Conservation (phyloP, 2,888 invertebrate genomes). For the Schrankia costaestrigalis region DNA sequence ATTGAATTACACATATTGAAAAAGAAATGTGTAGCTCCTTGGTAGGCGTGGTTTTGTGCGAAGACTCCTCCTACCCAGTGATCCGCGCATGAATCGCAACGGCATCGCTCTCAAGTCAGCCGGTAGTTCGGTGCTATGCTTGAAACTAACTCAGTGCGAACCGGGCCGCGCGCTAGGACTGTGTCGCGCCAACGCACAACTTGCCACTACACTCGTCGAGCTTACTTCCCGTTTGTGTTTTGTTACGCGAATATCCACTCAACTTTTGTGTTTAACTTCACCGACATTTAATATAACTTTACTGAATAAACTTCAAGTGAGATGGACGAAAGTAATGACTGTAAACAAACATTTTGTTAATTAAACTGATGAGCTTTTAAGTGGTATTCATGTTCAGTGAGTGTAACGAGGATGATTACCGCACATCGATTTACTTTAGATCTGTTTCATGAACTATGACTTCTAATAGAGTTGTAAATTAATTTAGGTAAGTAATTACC, state of each 20-base stretch:
- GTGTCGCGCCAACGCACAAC: slow-evolving; percentile 53
- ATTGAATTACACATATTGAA: slow-evolving; percentile 82
- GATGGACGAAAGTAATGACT: slow-evolving; percentile 37
- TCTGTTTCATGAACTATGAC: slow-evolving; percentile 23
- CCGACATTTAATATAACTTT: slow-evolving; percentile 50
- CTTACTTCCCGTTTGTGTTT: slow-evolving; percentile 42
- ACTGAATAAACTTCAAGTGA: slow-evolving; percentile 44
- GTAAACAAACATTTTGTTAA: slow-evolving; percentile 46
- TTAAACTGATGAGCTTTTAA: slow-evolving; percentile 39
- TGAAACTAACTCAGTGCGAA: slow-evolving; percentile 52
- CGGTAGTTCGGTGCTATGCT: slow-evolving; percentile 43
- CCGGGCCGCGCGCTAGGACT: slow-evolving; percentile 45
- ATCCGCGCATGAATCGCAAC: slow-evolving; percentile 70
- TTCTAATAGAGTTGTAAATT: no score
- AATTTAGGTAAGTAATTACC: slow-evolving; percentile 24
- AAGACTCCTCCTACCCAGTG: slow-evolving; percentile 74
- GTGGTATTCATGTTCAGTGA: slow-evolving; percentile 61
- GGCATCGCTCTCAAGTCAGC: slow-evolving; percentile 55
- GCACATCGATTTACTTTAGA: slow-evolving; percentile 31
- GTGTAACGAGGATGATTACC: slow-evolving; percentile 48
- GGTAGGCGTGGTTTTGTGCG: slow-evolving; percentile 73
- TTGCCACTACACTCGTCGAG: slow-evolving; percentile 48
- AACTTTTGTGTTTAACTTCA: slow-evolving; percentile 54
- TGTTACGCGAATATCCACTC: slow-evolving; percentile 32
- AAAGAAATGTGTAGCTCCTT: slow-evolving; percentile 81